Percentiles rank a stretch among this genome's conserved stretches.
phyloP scores from a whole-genome alignment of 2,888 invertebrate species.

The Amaurobius ferox region DNA sequence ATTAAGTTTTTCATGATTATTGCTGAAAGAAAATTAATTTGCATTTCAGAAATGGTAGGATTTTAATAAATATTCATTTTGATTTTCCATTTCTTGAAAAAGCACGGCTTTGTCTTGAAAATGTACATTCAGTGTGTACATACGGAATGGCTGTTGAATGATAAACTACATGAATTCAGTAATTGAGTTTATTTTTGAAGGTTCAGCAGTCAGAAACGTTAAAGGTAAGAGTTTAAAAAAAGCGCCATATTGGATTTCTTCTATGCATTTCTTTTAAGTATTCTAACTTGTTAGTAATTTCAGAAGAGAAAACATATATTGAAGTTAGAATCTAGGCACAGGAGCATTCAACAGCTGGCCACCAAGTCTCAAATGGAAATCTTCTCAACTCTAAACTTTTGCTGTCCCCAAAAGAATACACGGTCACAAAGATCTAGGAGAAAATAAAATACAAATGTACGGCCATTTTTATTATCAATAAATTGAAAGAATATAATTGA shows the following conservation, averaged over 20 bases:
- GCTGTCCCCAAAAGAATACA: conserved; percentile 18
- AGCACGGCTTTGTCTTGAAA: too few relatives aligned
- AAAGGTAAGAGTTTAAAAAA: background rate
- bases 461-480: too few relatives aligned
- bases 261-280: background rate
- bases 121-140: too few relatives aligned
- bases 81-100: too few relatives aligned
- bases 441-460: too few relatives aligned
- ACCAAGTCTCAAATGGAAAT: conserved; percentile 35
- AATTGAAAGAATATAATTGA: too few relatives aligned
- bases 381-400: conserved; percentile 25
- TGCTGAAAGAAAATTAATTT: too few relatives aligned
- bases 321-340: conserved; percentile 19
- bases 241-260: background rate
- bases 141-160: too few relatives aligned
- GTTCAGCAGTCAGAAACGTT: background rate
- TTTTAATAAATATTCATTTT: too few relatives aligned
- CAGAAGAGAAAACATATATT: background rate
- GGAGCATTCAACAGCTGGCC: conserved; percentile 21
- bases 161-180: background rate
- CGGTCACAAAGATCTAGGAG: conserved; percentile 23
- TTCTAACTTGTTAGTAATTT: background rate
- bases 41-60: too few relatives aligned
- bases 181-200: background rate
- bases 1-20: too few relatives aligned